Conservation (phyloP, 2,113 vertebrate genomes). For the Stegostoma tigrinum region DNA sequence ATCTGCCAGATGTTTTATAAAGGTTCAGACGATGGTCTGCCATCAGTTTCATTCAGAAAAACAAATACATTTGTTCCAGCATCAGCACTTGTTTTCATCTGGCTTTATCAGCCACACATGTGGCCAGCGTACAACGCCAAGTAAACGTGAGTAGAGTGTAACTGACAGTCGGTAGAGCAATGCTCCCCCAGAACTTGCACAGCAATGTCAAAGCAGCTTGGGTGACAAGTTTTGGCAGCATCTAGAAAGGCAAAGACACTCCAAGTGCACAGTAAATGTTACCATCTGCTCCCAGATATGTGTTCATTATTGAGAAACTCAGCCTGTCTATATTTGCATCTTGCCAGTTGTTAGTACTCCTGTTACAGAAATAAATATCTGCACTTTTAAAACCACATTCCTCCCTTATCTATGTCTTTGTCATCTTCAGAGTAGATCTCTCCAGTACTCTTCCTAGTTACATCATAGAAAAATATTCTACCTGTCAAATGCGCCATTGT, state of each 20-base stretch:
- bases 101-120: neutral
- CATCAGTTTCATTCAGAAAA: neutral
- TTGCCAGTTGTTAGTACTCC: neutral
- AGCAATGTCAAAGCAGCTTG: neutral
- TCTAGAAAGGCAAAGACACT: neutral
- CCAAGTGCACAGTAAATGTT: neutral
- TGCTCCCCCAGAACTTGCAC: neutral
- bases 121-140: neutral
- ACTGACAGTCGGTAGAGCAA: neutral
- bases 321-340: constrained; percentile 30
- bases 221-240: neutral
- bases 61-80: neutral
- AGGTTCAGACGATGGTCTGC: neutral
- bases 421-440: neutral
- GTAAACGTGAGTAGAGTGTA: neutral
- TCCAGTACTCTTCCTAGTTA: neutral
- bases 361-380: neutral
- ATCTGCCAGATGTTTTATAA: neutral
- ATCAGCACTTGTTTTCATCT: neutral
- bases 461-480: neutral
- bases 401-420: neutral
- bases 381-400: neutral
- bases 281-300: neutral
- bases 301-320: neutral
- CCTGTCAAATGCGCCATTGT: neutral